A percentile compares a stretch with the other conserved stretches of the same genome.
Evolutionary conservation across 2,888 invertebrate species (phyloP).

Genomic region (Mimumesa dahlbomi): DNA sequence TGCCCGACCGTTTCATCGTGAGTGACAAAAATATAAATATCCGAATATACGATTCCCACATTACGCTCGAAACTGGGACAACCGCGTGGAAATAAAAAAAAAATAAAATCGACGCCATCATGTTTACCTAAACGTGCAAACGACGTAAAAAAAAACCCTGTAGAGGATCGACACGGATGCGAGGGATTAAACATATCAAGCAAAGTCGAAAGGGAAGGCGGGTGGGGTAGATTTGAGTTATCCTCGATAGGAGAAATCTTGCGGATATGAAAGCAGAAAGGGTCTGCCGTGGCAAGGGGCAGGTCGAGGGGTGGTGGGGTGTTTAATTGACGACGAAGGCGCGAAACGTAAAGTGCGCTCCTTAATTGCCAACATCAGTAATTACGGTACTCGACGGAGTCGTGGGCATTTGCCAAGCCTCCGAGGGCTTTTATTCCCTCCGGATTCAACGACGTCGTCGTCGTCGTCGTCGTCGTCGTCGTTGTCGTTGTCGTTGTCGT

Average conservation of each 20-base stretch:
- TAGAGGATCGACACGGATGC: constrained; percentile 6
- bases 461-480: constrained; percentile 5
- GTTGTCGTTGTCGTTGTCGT: neutral
- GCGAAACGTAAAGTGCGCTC: constrained; percentile 65
- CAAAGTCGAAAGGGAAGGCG: no score
- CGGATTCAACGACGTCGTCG: constrained; percentile 32
- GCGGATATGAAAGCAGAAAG: constrained; percentile 2
- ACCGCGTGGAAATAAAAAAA: no score
- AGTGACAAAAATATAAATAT: no score
- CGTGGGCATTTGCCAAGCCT: constrained; percentile 59
- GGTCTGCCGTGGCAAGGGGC: constrained; percentile 1
- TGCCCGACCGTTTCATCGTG: no score
- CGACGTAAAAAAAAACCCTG: no score
- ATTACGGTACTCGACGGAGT: constrained; percentile 65
- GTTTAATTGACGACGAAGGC: constrained; percentile 64
- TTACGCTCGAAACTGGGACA: no score
- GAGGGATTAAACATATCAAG: constrained; percentile 26
- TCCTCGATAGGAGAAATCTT: constrained; percentile 13
- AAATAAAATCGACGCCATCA: no score
- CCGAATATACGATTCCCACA: no score
- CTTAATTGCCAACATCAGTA: constrained; percentile 72
- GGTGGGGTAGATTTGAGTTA: neutral
- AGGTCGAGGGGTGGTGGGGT: constrained; percentile 21
- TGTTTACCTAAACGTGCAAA: no score
- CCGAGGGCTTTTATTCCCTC: constrained; percentile 50